Conservation (phyloP, 2,888 invertebrate genomes). For the Disparrhopalites patrizii region DNA sequence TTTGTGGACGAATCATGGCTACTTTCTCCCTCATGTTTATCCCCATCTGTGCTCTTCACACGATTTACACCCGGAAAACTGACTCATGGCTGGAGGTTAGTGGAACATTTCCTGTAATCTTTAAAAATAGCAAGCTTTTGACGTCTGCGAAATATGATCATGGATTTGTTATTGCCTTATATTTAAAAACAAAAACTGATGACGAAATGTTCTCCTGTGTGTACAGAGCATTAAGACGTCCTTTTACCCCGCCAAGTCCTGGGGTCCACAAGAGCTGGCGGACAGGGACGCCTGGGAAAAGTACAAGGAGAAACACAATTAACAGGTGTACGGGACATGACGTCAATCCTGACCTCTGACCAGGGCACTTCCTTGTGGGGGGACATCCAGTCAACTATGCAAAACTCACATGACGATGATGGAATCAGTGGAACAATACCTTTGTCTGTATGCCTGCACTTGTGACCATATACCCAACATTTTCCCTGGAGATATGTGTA, state of each 20-base stretch:
- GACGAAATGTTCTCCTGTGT: too few species aligned
- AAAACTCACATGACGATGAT: neutral
- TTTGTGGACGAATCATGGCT: slow-evolving; percentile 38
- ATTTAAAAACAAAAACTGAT: too few species aligned
- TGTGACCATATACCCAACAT: too few species aligned
- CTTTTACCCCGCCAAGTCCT: neutral
- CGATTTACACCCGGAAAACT: slow-evolving; percentile 49
- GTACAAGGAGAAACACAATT: slow-evolving; percentile 3
- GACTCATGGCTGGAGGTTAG: slow-evolving; percentile 35
- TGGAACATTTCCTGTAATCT: neutral
- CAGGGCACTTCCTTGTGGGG: neutral
- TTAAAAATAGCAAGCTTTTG: neutral
- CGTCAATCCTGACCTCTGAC: neutral
- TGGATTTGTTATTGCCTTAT: too few species aligned
- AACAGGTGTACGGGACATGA: neutral
- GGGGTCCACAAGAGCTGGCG: slow-evolving; percentile 2
- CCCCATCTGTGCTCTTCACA: slow-evolving; percentile 54
- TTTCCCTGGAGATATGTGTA: too few species aligned
- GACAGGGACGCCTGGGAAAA: neutral
- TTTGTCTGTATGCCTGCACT: too few species aligned
- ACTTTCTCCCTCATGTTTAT: slow-evolving; percentile 53
- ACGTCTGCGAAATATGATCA: too few species aligned
- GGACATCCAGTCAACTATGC: neutral
- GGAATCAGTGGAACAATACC: too few species aligned
- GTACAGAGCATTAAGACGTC: slow-evolving; percentile 1